These are phyloP conservation scores for Agriotes lineatus DNA, from an alignment of 2,888 invertebrate genomes.

Conservation along the genomic window DNA sequence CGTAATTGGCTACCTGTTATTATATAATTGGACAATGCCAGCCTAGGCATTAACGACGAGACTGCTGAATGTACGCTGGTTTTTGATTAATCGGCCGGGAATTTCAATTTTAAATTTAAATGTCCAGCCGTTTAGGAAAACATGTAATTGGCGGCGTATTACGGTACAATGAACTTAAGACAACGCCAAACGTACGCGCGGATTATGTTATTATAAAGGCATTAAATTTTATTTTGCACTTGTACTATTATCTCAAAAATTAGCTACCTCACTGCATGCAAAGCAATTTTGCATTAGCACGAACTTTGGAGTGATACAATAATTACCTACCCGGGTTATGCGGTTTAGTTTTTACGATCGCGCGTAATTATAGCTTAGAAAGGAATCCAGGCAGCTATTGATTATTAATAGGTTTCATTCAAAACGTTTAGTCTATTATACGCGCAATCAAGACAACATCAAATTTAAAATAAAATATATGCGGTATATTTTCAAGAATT, in stretches of 20 bases:
- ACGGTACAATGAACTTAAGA: conserved; percentile 48
- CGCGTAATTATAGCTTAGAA: too few species aligned
- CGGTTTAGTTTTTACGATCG: neutral
- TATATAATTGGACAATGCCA: conserved; percentile 57
- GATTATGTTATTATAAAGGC: conserved; percentile 50
- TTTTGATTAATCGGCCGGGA: conserved; percentile 47
- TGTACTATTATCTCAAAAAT: neutral
- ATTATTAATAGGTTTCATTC: too few species aligned
- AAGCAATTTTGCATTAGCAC: conserved; percentile 3
- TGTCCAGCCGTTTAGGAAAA: conserved; percentile 43
- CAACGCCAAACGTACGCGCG: conserved; percentile 31
- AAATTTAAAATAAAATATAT: too few species aligned
- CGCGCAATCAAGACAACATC: too few species aligned
- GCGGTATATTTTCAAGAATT: too few species aligned
- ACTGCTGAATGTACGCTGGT: conserved; percentile 37
- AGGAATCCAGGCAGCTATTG: too few species aligned
- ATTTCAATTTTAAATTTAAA: conserved; percentile 48
- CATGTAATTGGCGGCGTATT: conserved; percentile 44
- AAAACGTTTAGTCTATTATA: too few species aligned
- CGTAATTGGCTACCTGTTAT: conserved; percentile 58
- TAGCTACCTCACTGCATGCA: neutral
- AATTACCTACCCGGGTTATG: neutral
- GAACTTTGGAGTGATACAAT: neutral
- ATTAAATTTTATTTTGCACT: conserved; percentile 46
- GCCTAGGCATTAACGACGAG: conserved; percentile 38